Evolutionary conservation across 37 sponge, comb jelly and placozoan genomes (phyloP), one percentile per base, ranked within the genome.

Genomic region (Eunapius fragilis): DNA sequence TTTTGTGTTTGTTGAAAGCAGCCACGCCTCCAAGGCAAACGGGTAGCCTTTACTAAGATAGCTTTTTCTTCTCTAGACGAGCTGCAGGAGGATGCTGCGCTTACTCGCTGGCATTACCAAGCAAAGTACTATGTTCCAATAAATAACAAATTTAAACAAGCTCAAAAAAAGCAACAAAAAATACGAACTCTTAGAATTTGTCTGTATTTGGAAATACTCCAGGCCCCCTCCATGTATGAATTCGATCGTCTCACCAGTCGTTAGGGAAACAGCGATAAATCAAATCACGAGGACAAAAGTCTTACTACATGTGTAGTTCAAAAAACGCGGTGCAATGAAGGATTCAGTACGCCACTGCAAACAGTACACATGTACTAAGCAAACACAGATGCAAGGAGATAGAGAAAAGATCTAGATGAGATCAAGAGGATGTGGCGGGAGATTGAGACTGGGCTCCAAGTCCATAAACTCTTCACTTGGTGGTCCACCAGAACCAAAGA

Each of bases 1-100:
- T 73, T 73, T 73, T 22, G 74, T 13, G 74, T 73, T 73, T 73
- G 74, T 73, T 23, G n/a, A n/a, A 34, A 34, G 74, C 74, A 33
- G 32, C 32, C 32, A 73, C 32, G 32, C 74, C 31, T 33, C 32
- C 74, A 13, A 73, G 74, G 17, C 13, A 71, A 11, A 73, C 32
- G 1, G 23, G 25, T 19, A 58, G 58, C 58, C 14, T 1, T 58
- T 19, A 17, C 6, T 58, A 19, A 19, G 58, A 17, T 58, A 0
- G 58, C 6, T n/a, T n/a, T 2, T 58, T 0, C 22, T 58, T 58
- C 58, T 17, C 22, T 17, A 58, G 58, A 58, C 14, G 19, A 19
- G 58, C 14, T 58, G 22, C 17, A 2, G 14, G 58, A 19, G n/a
- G n/a, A n/a, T n/a, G n/a, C n/a, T 19, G 58, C 14, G 17, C 58